Base-by-base conservation (phyloP, 2,113 vertebrate species). In the Apodemus sylvaticus region DNA sequence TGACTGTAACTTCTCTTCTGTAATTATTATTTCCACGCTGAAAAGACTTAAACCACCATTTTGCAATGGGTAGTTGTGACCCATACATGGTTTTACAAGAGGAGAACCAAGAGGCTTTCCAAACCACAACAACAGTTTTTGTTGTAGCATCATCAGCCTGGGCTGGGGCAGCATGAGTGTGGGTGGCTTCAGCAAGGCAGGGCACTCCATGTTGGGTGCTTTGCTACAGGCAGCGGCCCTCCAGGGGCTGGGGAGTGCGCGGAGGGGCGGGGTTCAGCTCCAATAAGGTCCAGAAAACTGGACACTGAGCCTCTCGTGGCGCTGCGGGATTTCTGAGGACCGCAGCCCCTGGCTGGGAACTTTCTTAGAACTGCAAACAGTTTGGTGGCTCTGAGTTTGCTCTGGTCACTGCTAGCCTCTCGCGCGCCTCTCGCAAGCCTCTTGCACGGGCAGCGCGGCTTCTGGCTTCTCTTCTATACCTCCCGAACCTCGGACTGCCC, bases 281-380 rank as follows among this genome's bases (percentile, higher is more conserved):
- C 1, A 9, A 34, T n/a, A 26, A 13, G 2, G 42, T 58, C 82
- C 60, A 20, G 74, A 60, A 53, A 17, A 34, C 76, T 6, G 20
- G 20, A 31, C 31, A 0, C 24, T 11, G 20, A 7, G 86, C 9
- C 22, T n/a, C 9, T 7, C 5, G 51, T 9, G 22, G 42, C 3
- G 3, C 62, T 7, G 20, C 24, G 19, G 68, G 83, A 29, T 36
- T 68, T 34, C 7, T 2, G 12, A 31, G 45, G 51, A 53, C 16
- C 36, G 5, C 71, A 36, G 86, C 5, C 5, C 74, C 45, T 13
- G 39, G 48, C 62, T 7, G 13, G 77, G n/a, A 97, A 96, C 89
- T 96, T 97, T 93, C 48, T 82, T 11, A 31, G 81, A 91, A 73
- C 53, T 16, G 78, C n/a, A 1, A 73, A 73, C 55, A 42, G 20